Evolutionary conservation across 2,888 invertebrate species (phyloP).

Genomic region (Copidosoma aretas): DNA sequence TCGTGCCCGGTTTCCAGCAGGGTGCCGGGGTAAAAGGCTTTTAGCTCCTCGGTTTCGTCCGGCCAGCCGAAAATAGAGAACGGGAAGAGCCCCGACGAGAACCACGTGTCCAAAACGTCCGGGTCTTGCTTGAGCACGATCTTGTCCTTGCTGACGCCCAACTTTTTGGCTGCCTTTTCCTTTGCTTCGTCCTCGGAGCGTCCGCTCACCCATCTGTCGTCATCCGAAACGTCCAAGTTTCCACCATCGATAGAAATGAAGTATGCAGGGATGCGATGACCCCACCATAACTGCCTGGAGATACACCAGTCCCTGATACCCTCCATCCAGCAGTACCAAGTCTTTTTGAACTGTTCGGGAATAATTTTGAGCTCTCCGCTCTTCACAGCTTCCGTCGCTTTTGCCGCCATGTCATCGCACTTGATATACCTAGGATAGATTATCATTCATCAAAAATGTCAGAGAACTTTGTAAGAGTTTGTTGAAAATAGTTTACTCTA

Average conservation of each 20-base stretch:
- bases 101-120: slow-evolving; percentile 99
- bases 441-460: neutral
- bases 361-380: slow-evolving; percentile 85
- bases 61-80: slow-evolving; percentile 99
- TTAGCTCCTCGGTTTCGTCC: slow-evolving; percentile 73
- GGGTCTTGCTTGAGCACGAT: slow-evolving; percentile 79
- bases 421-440: slow-evolving; percentile 75
- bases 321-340: slow-evolving; percentile 96
- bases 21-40: slow-evolving; percentile 89
- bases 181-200: slow-evolving; percentile 76
- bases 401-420: slow-evolving; percentile 86
- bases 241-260: slow-evolving; percentile 69
- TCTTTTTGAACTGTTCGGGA: slow-evolving; percentile 89
- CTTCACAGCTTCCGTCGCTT: slow-evolving; percentile 82
- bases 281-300: slow-evolving; percentile 99
- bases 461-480: neutral
- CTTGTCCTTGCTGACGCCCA: slow-evolving; percentile 66
- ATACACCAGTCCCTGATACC: slow-evolving; percentile 99
- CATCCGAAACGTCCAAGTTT: slow-evolving; percentile 51
- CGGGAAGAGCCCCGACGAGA: slow-evolving; percentile 95
- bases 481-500: slow-evolving; percentile 55
- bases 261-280: slow-evolving; percentile 96
- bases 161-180: slow-evolving; percentile 78
- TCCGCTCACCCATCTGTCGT: slow-evolving; percentile 67
- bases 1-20: slow-evolving; percentile 97